Evolutionary conservation across 1,140 invertebrate genomes (phyloP), one percentile per base, ranked within the genome.

Genomic region (Drosophila miranda): DNA sequence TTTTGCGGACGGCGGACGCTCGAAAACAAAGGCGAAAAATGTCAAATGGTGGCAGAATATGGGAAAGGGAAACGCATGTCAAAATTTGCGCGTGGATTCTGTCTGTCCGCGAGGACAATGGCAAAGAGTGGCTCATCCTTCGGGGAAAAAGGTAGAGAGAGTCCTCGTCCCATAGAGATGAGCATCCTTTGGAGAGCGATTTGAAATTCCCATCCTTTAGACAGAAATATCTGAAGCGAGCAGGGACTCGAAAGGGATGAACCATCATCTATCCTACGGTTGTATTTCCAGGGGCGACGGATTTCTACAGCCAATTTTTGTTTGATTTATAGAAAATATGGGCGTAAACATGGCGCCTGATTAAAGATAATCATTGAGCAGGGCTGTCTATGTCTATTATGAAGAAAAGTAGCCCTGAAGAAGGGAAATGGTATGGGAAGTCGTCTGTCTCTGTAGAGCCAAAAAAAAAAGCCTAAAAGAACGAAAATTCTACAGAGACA

Each of bases 1-100:
- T 30, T 19, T 6, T 70, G 60, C 16, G 53, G 60, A 64, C 59
- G 46, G 44, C 60, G 81, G 77, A 55, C 64, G 16, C 38, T 52
- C 9, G 1, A 53, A 79, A 86, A 77, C 76, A 80, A 80, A 77
- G 34, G 45, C 59, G 59, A 64, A 76, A 38, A 68, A 58, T 70
- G 70, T 79, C 69, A 73, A 61, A 58, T 54, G 44, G 34, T 44
- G 6, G 7, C n/a, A 16, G 23, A 49, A 51, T 16, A 19, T 8
- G 38, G 14, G 34, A 52, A 41, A 28, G 43, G 49, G 57, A 49
- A 54, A 70, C 61, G 51, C 51, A 64, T 75, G 66, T 78, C 60
- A 57, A 58, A 75, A 73, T 79, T 84, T 69, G 63, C 26, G 59
- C 41, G 59, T 63, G 62, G 49, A 48, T 30, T 9, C 28, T 30